Evolutionary conservation across 2,113 vertebrate species (phyloP).

Genomic region (Eretmochelys imbricata): DNA sequence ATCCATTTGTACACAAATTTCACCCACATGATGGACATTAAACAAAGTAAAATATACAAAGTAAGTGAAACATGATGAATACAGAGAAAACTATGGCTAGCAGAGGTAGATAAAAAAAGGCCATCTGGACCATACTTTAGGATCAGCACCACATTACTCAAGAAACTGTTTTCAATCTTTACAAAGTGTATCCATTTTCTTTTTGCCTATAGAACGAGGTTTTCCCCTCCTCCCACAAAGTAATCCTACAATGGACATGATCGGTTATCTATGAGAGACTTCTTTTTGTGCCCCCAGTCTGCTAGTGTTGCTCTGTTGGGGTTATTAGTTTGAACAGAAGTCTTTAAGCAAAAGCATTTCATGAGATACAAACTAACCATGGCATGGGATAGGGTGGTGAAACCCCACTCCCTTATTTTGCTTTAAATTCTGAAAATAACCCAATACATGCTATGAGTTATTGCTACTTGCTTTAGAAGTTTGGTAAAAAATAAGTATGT

Average conservation of each 20-base stretch:
- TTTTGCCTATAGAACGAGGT: neutral
- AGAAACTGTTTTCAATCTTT: neutral
- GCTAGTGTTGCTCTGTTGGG: neutral
- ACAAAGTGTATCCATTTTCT: neutral
- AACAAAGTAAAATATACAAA: neutral
- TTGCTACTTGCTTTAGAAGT: neutral
- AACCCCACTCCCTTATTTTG: neutral
- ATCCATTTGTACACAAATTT: neutral
- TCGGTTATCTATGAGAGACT: neutral
- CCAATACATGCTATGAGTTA: neutral
- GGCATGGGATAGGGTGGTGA: neutral
- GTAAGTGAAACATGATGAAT: neutral
- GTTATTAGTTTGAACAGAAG: neutral
- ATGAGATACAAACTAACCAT: neutral
- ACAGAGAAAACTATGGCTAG: neutral
- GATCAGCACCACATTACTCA: neutral
- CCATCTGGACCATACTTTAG: rapidly evolving
- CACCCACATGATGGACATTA: neutral
- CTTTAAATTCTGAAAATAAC: neutral
- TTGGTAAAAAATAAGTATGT: neutral
- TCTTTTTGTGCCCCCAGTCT: neutral
- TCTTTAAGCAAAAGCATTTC: neutral
- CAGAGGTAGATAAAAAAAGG: conserved; percentile 3
- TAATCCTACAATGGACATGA: neutral
- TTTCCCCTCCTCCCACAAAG: neutral